Evolutionary conservation across 2,113 vertebrate genomes (phyloP), one percentile per base, ranked within the genome.

Genomic region (Emydocephalus ijimae): DNA sequence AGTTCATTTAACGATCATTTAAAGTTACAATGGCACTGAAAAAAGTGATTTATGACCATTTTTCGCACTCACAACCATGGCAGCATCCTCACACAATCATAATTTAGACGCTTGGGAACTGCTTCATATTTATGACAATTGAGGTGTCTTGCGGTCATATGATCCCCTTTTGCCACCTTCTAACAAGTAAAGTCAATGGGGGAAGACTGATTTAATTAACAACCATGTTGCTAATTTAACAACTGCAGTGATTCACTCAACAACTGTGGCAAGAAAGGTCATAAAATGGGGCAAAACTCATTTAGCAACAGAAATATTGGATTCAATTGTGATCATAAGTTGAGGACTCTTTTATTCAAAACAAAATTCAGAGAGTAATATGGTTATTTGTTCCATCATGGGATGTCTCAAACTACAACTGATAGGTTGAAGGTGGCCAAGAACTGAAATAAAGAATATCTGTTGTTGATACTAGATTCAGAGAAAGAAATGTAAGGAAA

Each of bases 71-170:
- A n/a, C 12, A 69, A 69, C 29, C 61, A 69, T 64, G 4, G 29
- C 11, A 64, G 61, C 61, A 69, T 69, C 64, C 29, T n/a, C 64
- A n/a, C 12, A 69, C 29, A 14, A 69, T n/a, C 26, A n/a, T n/a
- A 69, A 69, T 69, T 69, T 69, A n/a, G 12, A n/a, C 14, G 11
- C 26, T 69, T 69, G 26, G 10, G 26, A 26, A 29, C 26, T 69
- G 12, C 1, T 14, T 69, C 11, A 69, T n/a, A 69, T 14, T 69
- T 69, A n/a, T 69, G 61, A 14, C 61, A n/a, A 1, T n/a, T 69
- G 61, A 0, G 26, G 29, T n/a, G 14, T n/a, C 11, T n/a, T 69
- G 61, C 0, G 61, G 29, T n/a, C 29, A n/a, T n/a, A 6, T 0
- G 29, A 69, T 69, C 12, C 61, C 59, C 29, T 69, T n/a, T n/a